Conservation (phyloP, 2,113 vertebrate species). For the Cygnus buccinator region DNA sequence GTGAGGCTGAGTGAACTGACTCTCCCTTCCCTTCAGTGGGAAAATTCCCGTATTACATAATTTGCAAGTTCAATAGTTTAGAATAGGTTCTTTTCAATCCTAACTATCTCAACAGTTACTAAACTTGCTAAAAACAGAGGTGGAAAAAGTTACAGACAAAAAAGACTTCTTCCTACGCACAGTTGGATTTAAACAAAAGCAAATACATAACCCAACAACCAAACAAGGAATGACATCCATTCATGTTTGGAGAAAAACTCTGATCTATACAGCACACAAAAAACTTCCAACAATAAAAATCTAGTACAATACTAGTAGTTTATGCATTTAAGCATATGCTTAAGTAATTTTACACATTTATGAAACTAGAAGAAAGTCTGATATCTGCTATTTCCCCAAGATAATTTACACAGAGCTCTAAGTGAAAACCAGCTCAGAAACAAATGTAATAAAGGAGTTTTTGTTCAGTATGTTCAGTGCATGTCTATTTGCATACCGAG, state of each 20-base stretch:
- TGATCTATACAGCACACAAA: neutral
- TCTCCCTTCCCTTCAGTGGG: neutral
- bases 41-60: neutral
- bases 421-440: neutral
- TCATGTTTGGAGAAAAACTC: neutral
- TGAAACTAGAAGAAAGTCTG: neutral
- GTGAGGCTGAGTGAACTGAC: neutral
- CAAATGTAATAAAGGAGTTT: neutral
- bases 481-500: slow-evolving; percentile 77
- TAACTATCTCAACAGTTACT: neutral
- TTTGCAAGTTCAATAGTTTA: neutral
- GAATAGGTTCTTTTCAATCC: neutral
- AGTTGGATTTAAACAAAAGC: neutral
- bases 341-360: neutral
- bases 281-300: neutral
- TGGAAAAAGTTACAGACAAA: neutral
- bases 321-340: neutral
- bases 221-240: neutral
- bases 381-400: neutral
- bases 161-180: neutral
- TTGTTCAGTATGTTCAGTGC: neutral
- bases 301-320: neutral
- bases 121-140: neutral
- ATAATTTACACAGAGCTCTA: neutral
- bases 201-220: neutral